A percentile compares a stretch with the other conserved stretches of the same genome.
phyloP scores from a whole-genome alignment of 1,140 invertebrate species.

The Gryon sp. region DNA sequence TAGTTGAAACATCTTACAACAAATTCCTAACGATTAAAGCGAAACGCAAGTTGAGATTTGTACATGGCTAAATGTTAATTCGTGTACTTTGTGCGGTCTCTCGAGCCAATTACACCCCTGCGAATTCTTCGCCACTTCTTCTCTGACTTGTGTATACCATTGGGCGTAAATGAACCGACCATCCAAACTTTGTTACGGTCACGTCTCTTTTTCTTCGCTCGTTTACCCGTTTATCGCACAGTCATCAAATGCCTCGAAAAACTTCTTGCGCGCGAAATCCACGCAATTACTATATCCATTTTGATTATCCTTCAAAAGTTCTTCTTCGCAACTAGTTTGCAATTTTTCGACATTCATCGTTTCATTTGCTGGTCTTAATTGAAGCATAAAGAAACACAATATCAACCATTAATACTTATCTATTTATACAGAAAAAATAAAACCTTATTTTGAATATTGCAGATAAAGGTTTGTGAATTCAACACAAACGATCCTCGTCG shows the following conservation, averaged over 20 bases:
- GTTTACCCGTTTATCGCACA: conserved; percentile 55
- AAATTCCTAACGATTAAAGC: too few species aligned
- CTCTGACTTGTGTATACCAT: conserved; percentile 66
- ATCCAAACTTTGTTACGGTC: conserved; percentile 69
- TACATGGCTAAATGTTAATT: conserved; percentile 63
- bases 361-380: conserved; percentile 26
- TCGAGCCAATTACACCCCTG: conserved; percentile 69
- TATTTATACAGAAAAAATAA: too few species aligned
- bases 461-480: conserved; percentile 40
- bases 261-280: conserved; percentile 65
- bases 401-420: conserved; percentile 40
- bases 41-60: conserved; percentile 43
- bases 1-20: too few species aligned
- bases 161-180: conserved; percentile 71
- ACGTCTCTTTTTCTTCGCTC: conserved; percentile 59
- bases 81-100: conserved; percentile 65
- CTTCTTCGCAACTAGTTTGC: conserved; percentile 20
- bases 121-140: conserved; percentile 65
- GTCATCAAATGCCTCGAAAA: conserved; percentile 62
- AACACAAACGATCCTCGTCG: conserved; percentile 39
- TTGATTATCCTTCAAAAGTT: conserved; percentile 61
- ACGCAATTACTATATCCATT: conserved; percentile 71
- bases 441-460: conserved; percentile 47
- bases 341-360: conserved; percentile 48
- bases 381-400: conserved; percentile 59